A percentile compares a stretch with the other conserved stretches of the same genome.
Conservation (phyloP, 92 coral and sea anemone genomes). For the Galaxea fascicularis region DNA sequence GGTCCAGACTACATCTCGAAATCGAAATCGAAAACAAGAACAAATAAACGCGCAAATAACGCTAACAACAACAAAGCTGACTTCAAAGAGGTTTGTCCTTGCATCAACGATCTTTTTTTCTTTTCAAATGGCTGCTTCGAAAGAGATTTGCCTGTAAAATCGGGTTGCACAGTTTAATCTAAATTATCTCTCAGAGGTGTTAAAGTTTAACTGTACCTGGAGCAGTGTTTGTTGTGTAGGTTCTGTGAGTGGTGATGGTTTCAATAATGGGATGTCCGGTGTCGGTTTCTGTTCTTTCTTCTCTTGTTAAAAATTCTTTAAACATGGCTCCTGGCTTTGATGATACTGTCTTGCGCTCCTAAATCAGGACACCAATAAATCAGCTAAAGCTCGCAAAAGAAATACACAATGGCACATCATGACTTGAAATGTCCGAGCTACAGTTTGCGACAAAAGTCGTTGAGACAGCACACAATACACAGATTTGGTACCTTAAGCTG, state of each 20-base stretch:
- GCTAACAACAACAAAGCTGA: too few species aligned
- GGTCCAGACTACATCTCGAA: too few species aligned
- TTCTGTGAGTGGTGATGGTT: conserved; percentile 79
- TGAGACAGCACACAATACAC: too few species aligned
- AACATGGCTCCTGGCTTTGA: conserved; percentile 49
- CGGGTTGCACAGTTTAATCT: not conserved
- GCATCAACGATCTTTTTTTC: too few species aligned
- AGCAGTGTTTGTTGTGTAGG: conserved; percentile 44
- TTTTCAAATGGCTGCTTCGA: too few species aligned
- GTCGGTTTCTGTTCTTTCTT: conserved; percentile 69
- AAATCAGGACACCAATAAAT: not conserved
- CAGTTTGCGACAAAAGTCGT: too few species aligned
- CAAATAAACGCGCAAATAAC: too few species aligned
- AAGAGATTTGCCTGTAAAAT: too few species aligned
- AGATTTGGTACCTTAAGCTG: too few species aligned
- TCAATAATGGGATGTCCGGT: conserved; percentile 68
- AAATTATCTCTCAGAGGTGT: not conserved
- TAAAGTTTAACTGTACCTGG: conserved; percentile 19
- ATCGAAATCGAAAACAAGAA: too few species aligned
- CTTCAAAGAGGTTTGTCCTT: too few species aligned
- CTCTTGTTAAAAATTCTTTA: conserved; percentile 62
- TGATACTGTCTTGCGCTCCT: conserved; percentile 72
- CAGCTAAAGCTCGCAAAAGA: not conserved
- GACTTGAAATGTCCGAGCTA: too few species aligned
- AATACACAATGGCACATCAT: not conserved